Conservation (phyloP, 92 coral and sea anemone genomes). For the Virgularia gustaviana region DNA sequence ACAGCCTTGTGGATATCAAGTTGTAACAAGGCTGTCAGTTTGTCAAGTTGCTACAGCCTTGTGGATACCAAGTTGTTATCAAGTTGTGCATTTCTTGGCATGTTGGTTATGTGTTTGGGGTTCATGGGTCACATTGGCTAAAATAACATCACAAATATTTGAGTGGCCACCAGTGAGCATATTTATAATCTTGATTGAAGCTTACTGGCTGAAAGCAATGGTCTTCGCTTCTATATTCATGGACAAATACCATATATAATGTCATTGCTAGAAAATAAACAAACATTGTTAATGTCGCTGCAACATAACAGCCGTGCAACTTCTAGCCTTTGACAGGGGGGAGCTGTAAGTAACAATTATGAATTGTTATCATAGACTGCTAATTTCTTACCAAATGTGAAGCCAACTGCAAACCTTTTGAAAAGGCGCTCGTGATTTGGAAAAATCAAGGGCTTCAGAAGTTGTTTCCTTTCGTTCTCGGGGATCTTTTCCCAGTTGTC, state of each 20-base stretch:
- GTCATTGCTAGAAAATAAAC: constrained; percentile 13
- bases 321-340: constrained; percentile 3
- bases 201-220: constrained; percentile 43
- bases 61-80: too few species aligned
- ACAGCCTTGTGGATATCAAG: too few species aligned
- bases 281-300: neutral
- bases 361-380: neutral
- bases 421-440: constrained; percentile 23
- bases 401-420: constrained; percentile 27
- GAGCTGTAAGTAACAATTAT: neutral
- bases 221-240: constrained; percentile 18
- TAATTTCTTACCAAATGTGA: constrained; percentile 27
- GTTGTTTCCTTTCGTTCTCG: constrained; percentile 24
- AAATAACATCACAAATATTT: too few species aligned
- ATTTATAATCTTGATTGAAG: too few species aligned
- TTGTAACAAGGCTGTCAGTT: too few species aligned
- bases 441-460: constrained; percentile 30
- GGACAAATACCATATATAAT: constrained; percentile 26
- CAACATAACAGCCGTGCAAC: too few species aligned
- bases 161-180: too few species aligned
- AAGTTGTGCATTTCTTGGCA: too few species aligned
- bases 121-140: too few species aligned
- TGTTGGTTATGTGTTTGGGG: too few species aligned
- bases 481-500: constrained; percentile 38
- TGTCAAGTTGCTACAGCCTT: too few species aligned